Base-by-base conservation (phyloP, 2,113 vertebrate species). In the Tachysurus vachellii region DNA sequence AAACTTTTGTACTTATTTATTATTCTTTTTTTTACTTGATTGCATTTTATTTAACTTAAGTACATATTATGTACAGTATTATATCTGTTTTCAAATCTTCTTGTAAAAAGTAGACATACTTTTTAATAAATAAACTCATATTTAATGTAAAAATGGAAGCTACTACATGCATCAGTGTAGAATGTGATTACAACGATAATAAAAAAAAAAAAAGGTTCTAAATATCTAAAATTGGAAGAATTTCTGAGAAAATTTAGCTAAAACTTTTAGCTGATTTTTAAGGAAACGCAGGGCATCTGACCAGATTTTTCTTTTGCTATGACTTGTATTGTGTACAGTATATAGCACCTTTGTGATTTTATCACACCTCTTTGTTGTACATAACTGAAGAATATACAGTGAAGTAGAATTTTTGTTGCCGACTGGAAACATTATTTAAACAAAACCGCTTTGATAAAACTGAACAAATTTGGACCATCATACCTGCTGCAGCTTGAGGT, bases 121-220 rank as follows among this genome's bases (percentile, higher is more conserved):
- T 26, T 26, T 62, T 26, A 59, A 59, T 19, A 13, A 36, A 8
- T 36, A 42, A 36, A 70, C 5, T 2, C 0, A 70, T 17, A 64
- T 64, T 23, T n/a, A 8, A 61, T 9, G 8, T 23, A 61, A 19
- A 23, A 26, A 26, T 10, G 7, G 2, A 62, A 21, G 59, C 59
- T 62, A 9, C 23, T 62, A 62, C 21, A 62, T 62, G 59, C 21
- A 62, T 26, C 21, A 10, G 56, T 19, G 56, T 57, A 19, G 56
- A 57, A 5, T 16, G 87, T 61, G 66, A 84, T 84, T 1, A 1
- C 36, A 36, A 57, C 9, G 59, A 28, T 23, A 56, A 21, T 53
- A 53, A 57, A 80, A 88, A 80, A 23, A 36, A 53, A 57, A 80
- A 88, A 80, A 23, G 36, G 50, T 28, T 44, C 13, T 50, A 17